These are phyloP conservation scores for Nettapus auritus DNA, from an alignment of 2,113 vertebrate species.

Conservation along the genomic window DNA sequence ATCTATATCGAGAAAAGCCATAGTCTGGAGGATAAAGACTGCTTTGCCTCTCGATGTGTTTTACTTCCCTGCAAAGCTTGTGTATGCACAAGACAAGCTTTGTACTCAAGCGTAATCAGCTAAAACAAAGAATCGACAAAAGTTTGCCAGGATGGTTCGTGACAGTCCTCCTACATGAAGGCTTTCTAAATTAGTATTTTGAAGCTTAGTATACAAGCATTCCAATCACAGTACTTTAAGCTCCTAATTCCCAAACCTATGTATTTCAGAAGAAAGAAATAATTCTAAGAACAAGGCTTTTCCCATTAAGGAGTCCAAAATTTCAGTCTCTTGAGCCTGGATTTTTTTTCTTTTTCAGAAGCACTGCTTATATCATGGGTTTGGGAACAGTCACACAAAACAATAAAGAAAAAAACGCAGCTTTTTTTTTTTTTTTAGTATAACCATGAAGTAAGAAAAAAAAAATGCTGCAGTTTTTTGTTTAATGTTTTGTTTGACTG, in stretches of 20 bases:
- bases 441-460: too few species aligned
- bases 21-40: neutral
- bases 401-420: neutral
- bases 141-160: fast-evolving
- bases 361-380: neutral
- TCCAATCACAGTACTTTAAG: neutral
- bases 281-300: neutral
- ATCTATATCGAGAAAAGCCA: neutral
- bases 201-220: neutral
- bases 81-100: neutral
- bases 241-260: neutral
- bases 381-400: neutral
- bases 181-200: neutral
- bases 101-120: neutral
- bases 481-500: too few species aligned
- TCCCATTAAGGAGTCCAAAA: neutral
- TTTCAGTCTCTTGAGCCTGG: neutral
- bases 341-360: neutral
- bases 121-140: neutral
- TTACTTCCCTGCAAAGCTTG: neutral
- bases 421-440: neutral
- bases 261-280: neutral
- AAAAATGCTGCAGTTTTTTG: too few species aligned
- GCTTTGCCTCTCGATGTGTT: neutral
- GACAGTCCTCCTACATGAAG: neutral